A percentile compares a stretch with the other conserved stretches of the same genome.
Evolutionary conservation across 1,140 invertebrate genomes (phyloP).

Genomic region (Planococcus citri): DNA sequence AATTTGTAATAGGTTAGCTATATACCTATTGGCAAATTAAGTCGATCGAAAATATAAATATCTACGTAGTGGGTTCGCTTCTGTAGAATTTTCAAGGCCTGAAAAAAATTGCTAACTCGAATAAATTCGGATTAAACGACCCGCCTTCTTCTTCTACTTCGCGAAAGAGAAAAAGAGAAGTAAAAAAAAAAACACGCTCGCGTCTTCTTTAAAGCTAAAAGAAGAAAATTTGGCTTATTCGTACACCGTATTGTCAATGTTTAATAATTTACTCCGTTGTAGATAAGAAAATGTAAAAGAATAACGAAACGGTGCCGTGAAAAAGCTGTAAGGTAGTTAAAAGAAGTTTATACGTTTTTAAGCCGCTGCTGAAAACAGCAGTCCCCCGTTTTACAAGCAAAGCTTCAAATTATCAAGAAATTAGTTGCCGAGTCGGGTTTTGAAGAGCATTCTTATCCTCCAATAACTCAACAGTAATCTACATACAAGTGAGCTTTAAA

Average conservation of each 20-base stretch:
- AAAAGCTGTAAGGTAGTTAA: conserved; percentile 11
- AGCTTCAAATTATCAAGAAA: conserved; percentile 19
- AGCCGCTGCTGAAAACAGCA: conserved; percentile 6
- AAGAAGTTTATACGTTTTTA: conserved; percentile 17
- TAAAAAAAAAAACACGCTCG: background rate
- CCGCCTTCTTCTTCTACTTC: no score
- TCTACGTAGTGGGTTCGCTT: background rate
- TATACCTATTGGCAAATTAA: background rate
- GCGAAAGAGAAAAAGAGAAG: no score
- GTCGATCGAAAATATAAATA: background rate
- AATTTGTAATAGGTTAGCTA: background rate
- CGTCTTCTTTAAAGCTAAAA: no score
- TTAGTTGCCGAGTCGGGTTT: conserved; percentile 4
- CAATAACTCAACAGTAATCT: conserved; percentile 19
- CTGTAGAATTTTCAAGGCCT: no score
- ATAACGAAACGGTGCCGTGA: background rate
- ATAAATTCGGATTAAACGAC: background rate
- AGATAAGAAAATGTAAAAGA: background rate
- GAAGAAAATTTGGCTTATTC: background rate
- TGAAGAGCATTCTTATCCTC: conserved; percentile 19
- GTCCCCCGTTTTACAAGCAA: conserved; percentile 12
- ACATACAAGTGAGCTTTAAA: conserved; percentile 19
- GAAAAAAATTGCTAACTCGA: background rate
- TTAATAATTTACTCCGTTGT: background rate
- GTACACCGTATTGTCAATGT: background rate